Evolutionary conservation across 2,797 vertebrate genomes (phyloP).

Genomic region (Eulemur albifrons): DNA sequence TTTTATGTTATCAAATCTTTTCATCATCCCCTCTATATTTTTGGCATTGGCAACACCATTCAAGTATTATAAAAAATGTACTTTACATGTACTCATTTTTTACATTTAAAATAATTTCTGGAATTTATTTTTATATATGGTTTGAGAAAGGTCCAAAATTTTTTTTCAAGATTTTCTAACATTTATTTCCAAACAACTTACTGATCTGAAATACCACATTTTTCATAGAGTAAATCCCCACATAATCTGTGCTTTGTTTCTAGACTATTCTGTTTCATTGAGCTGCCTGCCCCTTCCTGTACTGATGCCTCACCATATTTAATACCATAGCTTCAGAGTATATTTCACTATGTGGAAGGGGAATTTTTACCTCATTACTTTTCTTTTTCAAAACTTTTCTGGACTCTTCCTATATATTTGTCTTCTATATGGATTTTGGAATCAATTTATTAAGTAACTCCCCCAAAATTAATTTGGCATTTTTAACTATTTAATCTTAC

Average conservation of each 20-base stretch:
- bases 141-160: not conserved
- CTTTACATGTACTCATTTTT: not conserved
- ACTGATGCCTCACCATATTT: not conserved
- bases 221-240: not conserved
- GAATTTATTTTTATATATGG: not conserved
- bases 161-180: not conserved
- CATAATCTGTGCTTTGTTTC: not conserved
- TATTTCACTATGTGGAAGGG: not conserved
- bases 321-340: not conserved
- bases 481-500: conserved; percentile 1
- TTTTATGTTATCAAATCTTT: not conserved
- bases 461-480: not conserved
- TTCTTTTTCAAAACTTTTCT: not conserved
- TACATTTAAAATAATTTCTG: not conserved
- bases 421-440: not conserved
- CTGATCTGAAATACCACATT: not conserved
- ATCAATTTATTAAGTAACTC: not conserved
- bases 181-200: not conserved
- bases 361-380: not conserved
- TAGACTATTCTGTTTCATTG: not conserved
- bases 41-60: not conserved
- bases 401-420: not conserved
- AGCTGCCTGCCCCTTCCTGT: not conserved
- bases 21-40: not conserved
- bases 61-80: not conserved